phyloP scores from a whole-genome alignment of 2,888 invertebrate species.

The Ennomos erosarius region DNA sequence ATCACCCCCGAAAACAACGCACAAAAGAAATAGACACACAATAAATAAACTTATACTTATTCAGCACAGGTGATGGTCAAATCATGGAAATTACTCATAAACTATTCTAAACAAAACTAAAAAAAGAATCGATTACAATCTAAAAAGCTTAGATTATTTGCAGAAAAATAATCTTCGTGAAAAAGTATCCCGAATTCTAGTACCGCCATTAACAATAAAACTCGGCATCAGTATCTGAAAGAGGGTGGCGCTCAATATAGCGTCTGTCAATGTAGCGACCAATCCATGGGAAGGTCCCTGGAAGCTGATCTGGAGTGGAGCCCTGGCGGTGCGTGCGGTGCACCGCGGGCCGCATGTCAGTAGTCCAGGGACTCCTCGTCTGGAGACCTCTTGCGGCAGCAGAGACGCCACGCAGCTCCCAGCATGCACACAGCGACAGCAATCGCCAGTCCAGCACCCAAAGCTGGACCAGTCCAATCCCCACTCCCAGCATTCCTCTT shows the following conservation, averaged over 20 bases:
- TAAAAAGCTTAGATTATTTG: no score
- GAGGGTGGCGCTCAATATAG: constrained; percentile 72
- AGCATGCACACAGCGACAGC: constrained; percentile 84
- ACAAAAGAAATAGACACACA: not conserved
- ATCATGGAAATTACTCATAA: no score
- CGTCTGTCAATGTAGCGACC: constrained; percentile 84
- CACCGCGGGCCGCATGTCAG: constrained; percentile 85
- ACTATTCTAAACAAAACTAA: no score
- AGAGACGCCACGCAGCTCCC: constrained; percentile 85
- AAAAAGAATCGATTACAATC: no score
- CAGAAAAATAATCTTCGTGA: no score
- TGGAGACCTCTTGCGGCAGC: constrained; percentile 85
- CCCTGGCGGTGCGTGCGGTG: constrained; percentile 76
- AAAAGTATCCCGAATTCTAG: no score
- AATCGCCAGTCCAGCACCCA: constrained; percentile 86
- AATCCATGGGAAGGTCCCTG: constrained; percentile 76
- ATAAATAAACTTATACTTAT: not conserved
- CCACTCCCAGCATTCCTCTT: constrained; percentile 75
- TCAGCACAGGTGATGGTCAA: no score
- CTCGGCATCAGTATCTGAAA: constrained; percentile 14
- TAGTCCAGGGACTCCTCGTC: constrained; percentile 87
- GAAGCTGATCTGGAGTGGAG: constrained; percentile 75
- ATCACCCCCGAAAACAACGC: constrained; percentile 46
- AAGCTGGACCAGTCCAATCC: constrained; percentile 87
- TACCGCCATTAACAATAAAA: constrained; percentile 7